Base-by-base conservation (phyloP, 2,888 invertebrate genomes). In the Eupithecia abbreviata region DNA sequence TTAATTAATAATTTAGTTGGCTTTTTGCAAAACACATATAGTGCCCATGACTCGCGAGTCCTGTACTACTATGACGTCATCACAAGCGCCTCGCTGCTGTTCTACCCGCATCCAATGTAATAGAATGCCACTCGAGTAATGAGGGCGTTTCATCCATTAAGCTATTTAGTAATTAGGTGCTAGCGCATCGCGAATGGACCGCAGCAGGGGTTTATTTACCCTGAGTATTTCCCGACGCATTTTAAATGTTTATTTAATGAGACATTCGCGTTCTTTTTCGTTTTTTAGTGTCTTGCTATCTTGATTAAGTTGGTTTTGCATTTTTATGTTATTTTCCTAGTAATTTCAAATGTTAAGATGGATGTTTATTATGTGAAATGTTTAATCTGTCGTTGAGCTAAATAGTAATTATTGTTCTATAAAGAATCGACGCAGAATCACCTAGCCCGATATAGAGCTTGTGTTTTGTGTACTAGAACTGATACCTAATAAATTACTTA, bases 81-180 rank as follows among this genome's bases (percentile, higher is more conserved):
- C 9, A 69, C 18, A 18, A 74, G 41, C n/a, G 70, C 68, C 4
- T 51, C 65, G 49, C 72, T 42, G 30, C 62, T 76, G 75, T 74
- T 72, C 68, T 74, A 78, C 75, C 78, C 75, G 42, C 77, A 71
- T 74, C 74, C 78, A 72, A 80, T 79, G 79, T 76, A 78, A 77
- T 69, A 77, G 73, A 77, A 78, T 72, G 78, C 74, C 87, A 89
- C 89, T 91, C 84, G 80, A 82, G 83, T 91, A 92, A 93, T 91
- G 91, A 93, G 89, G 82, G 86, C 87, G 88, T 87, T 88, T 88
- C 88, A 90, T 90, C 89, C 92, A 92, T 91, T 92, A 91, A 86
- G 90, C 91, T 90, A 90, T 92, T 93, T 89, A 90, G 91, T 91
- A 92, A 93, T 92, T 92, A 92, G 91, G 91, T 90, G 91, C 85